These are phyloP conservation scores for Stichopus horrens DNA, from an alignment of 53 echinoderm and acorn worm genomes.

Conservation along the genomic window DNA sequence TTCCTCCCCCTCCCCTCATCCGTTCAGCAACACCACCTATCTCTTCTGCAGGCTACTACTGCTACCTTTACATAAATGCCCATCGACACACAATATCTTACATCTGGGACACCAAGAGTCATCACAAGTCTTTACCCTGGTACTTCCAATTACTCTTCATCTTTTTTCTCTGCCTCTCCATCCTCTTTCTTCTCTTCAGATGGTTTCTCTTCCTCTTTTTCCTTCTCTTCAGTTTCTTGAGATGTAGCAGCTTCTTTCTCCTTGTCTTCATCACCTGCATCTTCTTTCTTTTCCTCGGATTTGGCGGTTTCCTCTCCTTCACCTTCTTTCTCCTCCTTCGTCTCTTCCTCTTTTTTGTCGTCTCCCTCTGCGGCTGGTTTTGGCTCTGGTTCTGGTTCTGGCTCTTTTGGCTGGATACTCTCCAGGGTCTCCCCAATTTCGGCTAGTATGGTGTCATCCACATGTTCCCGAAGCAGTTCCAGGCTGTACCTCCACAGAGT, in stretches of 20 bases:
- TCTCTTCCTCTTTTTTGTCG: slow-evolving; percentile 9
- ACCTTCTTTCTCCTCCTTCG: slow-evolving; percentile 15
- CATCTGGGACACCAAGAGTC: not conserved
- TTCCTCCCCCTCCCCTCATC: not conserved
- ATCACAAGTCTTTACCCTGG: no score
- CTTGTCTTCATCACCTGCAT: slow-evolving; percentile 7
- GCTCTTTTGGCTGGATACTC: slow-evolving; percentile 40
- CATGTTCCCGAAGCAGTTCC: slow-evolving; percentile 25
- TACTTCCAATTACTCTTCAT: not conserved
- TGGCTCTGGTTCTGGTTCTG: slow-evolving; percentile 1
- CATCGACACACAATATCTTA: not conserved
- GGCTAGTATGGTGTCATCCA: slow-evolving; percentile 31
- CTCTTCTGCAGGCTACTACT: not conserved
- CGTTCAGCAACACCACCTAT: not conserved
- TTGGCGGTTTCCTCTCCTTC: not conserved
- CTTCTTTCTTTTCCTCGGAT: not conserved
- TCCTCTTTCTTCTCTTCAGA: not conserved
- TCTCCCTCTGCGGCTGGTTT: not conserved
- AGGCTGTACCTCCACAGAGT: slow-evolving; percentile 49
- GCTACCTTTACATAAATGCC: not conserved
- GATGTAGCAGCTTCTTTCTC: not conserved
- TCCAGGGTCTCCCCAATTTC: slow-evolving; percentile 37
- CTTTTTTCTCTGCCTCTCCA: not conserved
- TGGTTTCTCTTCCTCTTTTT: not conserved
- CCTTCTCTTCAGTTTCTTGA: not conserved